Conservation (phyloP, 2,888 invertebrate species). For the Slavum lentiscoides region DNA sequence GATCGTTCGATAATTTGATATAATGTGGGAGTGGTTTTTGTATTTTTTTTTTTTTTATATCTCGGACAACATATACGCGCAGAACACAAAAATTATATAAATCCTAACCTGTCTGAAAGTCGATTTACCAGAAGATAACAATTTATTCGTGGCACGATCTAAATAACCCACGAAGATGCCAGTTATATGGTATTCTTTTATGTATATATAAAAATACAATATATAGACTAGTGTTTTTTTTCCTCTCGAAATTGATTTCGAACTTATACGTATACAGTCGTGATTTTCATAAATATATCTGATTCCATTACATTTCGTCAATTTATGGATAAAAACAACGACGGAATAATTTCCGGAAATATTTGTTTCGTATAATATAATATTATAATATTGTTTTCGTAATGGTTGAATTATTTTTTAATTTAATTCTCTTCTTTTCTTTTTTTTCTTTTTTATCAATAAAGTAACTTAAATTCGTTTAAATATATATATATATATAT, state of each 20-base stretch:
- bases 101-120: conserved; percentile 50
- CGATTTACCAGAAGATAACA: conserved; percentile 51
- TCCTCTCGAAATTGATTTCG: conserved; percentile 38
- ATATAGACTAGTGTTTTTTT: too few relatives aligned
- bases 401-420: too few relatives aligned
- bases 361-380: neutral
- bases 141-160: conserved; percentile 53
- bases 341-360: neutral
- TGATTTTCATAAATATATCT: conserved; percentile 34
- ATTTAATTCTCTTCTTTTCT: too few relatives aligned
- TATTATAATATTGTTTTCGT: neutral
- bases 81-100: conserved; percentile 51
- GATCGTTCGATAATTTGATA: conserved; percentile 48
- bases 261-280: conserved; percentile 1
- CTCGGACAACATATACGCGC: neutral
- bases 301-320: neutral
- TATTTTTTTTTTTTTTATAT: conserved; percentile 18
- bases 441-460: too few relatives aligned
- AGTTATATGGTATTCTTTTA: neutral
- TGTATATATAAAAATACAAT: too few relatives aligned
- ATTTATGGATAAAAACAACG: conserved; percentile 15
- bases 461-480: too few relatives aligned
- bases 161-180: conserved; percentile 50
- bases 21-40: conserved; percentile 50
- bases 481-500: too few relatives aligned